Conservation (phyloP, 1,140 invertebrate species). For the Drosophila santomea region DNA sequence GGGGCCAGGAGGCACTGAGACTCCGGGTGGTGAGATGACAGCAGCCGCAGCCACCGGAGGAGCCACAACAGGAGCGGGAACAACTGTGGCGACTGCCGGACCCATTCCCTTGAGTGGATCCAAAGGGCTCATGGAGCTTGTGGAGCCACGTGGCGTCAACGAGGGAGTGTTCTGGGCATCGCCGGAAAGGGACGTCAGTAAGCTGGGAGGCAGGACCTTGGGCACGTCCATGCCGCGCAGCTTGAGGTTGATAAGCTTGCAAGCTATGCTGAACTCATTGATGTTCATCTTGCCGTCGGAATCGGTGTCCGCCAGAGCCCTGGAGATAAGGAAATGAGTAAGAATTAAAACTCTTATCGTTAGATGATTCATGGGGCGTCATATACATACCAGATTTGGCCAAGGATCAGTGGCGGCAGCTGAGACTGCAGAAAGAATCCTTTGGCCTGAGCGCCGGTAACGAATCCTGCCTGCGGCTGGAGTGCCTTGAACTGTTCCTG, state of each 20-base stretch:
- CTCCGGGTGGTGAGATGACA: conserved; percentile 63
- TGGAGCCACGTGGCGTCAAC: conserved; percentile 75
- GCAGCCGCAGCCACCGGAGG: conserved; percentile 34
- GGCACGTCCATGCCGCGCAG: conserved; percentile 96
- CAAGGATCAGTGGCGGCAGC: conserved; percentile 93
- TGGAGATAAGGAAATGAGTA: conserved; percentile 74
- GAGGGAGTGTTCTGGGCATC: conserved; percentile 72
- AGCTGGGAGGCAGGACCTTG: conserved; percentile 90
- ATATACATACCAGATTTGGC: conserved; percentile 95
- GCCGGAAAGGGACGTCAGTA: conserved; percentile 88
- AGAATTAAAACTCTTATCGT: conserved; percentile 34
- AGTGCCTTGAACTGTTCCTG: conserved; percentile 96
- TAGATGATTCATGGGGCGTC: conserved; percentile 85
- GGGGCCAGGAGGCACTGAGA: conserved; percentile 64
- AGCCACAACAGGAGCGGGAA: conserved; percentile 41
- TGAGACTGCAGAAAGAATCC: conserved; percentile 96
- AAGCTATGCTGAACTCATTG: conserved; percentile 98
- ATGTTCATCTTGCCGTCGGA: conserved; percentile 98
- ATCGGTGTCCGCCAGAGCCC: conserved; percentile 97
- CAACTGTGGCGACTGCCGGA: conserved; percentile 20
- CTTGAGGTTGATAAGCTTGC: conserved; percentile 98
- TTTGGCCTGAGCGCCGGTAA: conserved; percentile 97
- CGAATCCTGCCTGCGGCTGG: conserved; percentile 93
- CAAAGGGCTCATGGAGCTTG: conserved; percentile 76
- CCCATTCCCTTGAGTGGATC: conserved; percentile 71